Percentiles rank a stretch among this genome's conserved stretches.
Conservation (phyloP, 2,797 vertebrate genomes). For the Cirrhinus mrigala region DNA sequence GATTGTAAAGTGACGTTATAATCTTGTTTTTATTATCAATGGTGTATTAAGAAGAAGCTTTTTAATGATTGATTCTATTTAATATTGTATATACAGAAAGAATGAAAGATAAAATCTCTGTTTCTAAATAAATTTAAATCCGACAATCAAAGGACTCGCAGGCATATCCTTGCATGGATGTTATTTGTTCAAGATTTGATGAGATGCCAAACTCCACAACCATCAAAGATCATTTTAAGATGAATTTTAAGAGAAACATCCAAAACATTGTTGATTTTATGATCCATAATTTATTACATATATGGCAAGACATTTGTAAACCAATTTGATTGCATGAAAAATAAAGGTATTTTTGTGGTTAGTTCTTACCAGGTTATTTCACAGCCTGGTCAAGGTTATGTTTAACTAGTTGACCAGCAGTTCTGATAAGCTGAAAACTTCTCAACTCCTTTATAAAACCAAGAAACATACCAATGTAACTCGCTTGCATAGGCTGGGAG, state of each 20-base stretch:
- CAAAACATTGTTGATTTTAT: not conserved
- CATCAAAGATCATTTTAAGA: not conserved
- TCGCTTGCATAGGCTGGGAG: not conserved
- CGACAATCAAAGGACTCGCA: not conserved
- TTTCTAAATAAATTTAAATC: not conserved
- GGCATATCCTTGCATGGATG: not conserved
- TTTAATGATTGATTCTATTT: not conserved
- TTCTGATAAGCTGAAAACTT: not conserved
- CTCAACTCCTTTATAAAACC: not conserved
- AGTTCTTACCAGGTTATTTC: not conserved
- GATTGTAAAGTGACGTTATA: not conserved
- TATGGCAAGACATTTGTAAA: not conserved
- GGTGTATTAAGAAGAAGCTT: not conserved
- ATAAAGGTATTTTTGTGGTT: not conserved
- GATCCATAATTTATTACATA: not conserved
- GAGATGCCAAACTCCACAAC: not conserved
- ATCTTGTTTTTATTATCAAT: slow-evolving; percentile 6
- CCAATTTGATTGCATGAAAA: not conserved
- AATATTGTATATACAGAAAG: slow-evolving; percentile 16
- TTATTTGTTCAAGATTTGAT: not conserved
- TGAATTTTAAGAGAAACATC: too few relatives aligned
- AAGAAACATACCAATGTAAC: not conserved
- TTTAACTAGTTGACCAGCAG: not conserved
- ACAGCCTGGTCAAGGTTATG: not conserved
- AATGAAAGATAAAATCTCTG: not conserved